Evolutionary conservation across 2,113 vertebrate species (phyloP).

Genomic region (Ursus arctos): DNA sequence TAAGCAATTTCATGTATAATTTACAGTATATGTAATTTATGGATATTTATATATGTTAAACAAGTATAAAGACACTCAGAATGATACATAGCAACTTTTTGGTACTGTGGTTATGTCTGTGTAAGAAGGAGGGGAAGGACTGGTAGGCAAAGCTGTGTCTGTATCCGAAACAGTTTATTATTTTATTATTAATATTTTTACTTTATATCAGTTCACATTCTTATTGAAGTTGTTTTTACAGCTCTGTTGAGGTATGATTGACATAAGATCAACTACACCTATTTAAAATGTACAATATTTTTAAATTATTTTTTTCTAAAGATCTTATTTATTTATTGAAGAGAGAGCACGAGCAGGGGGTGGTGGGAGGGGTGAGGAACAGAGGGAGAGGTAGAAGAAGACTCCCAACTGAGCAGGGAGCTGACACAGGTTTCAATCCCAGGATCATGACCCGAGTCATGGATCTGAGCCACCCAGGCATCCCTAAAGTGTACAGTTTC

Average conservation of each 20-base stretch:
- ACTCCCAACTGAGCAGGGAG: neutral
- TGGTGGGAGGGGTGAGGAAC: neutral
- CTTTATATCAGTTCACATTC: conserved; percentile 31
- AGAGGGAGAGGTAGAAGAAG: neutral
- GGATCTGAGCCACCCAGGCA: neutral
- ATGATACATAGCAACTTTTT: neutral
- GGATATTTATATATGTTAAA: neutral
- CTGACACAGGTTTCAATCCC: neutral
- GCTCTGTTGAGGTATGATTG: neutral
- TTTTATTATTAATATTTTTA: conserved; percentile 35
- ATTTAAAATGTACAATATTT: neutral
- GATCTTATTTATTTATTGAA: neutral
- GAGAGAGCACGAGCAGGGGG: neutral
- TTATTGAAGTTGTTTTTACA: neutral
- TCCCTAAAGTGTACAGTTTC: neutral
- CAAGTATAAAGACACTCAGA: neutral
- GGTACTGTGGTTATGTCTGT: neutral
- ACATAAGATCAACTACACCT: neutral
- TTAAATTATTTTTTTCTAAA: neutral
- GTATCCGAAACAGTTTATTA: neutral
- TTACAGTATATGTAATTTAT: neutral
- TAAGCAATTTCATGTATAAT: neutral
- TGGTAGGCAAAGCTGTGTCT: neutral
- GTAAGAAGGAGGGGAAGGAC: neutral
- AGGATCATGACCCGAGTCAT: neutral